Evolutionary conservation across 2,888 invertebrate species (phyloP), one percentile per base, ranked within the genome.

Genomic region (Drosophila niveifrons): DNA sequence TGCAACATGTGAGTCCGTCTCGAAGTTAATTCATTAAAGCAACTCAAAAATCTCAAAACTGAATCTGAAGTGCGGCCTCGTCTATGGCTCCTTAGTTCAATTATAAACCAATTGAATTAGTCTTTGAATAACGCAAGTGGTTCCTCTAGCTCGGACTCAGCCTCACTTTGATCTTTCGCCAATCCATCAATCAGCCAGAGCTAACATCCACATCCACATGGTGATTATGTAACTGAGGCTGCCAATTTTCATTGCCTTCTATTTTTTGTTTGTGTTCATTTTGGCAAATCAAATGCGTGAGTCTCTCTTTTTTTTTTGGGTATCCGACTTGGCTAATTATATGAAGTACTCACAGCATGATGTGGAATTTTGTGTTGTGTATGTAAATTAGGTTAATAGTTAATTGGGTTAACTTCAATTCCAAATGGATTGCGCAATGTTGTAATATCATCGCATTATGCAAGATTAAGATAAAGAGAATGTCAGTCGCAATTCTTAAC

Each of bases 51-150:
- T 36, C 58, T 59, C 63, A 61, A 68, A 66, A 66, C 11, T 67
- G 64, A 78, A 51, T 52, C 63, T 63, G 63, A 66, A 39, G 67
- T 73, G 53, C 41, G 34, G 47, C 43, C 18, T 46, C 58, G 50
- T 29, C 53, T 23, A 63, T 79, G 83, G 76, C 83, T 83, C 71
- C 84, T 86, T 83, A 79, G 79, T 77, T 83, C 86, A 83, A 83
- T 83, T 86, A 86, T 86, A 83, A 86, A 81, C 76, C 83, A 83
- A 83, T 83, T 83, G 83, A 83, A 83, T 83, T 83, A 85, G 78
- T 82, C 66, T 76, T 76, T 73, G 72, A 67, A 63, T 68, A 53
- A 41, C 53, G n/a, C 66, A 70, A 76, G 64, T 77, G 70, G 48
- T 66, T 71, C 70, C 53, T 61, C 66, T 34, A 47, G 44, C 52